Base-by-base conservation (phyloP, 2,797 vertebrate species). In the Sternarchorhynchus goeldii region DNA sequence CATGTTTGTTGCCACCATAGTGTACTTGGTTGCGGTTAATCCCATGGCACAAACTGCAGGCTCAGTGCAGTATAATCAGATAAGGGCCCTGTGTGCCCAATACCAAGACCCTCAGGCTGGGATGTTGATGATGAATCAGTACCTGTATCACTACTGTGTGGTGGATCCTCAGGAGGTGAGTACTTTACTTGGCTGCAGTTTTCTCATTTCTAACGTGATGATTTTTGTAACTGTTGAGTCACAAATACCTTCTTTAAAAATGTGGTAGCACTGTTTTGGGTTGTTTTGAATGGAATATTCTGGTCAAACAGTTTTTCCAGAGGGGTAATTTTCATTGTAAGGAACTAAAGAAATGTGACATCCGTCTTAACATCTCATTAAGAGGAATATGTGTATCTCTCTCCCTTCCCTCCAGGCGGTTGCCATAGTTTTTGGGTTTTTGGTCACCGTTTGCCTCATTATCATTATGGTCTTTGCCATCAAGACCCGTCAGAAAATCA, bases 111-210 rank as follows among this genome's bases (percentile, higher is more conserved):
- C 93, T 0, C 88, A 90, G 78, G 0, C 1, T 0, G 0, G 84
- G 0, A 91, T 90, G 1, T 0, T 89, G 20, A 89, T 94, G 0
- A 63, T 93, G 83, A 96, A 97, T 81, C 95, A 96, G 56, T 97
- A 96, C 82, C 92, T 97, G 6, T 97, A 97, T 89, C 95, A 96
- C 86, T 97, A 96, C 90, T 97, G 96, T 45, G 95, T 97, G 34
- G 93, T 97, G 86, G 96, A 97, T 80, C 95, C 96, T 0, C 95
- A 97, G 62, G 96, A 97, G 96, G 96, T 96, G 87, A 89, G 79
- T 16, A n/a, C 14, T 59, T 29, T 56, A 16, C 41, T 20, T 14
- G 45, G 16, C 12, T 34, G n/a, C n/a, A 17, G 2, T 34, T 39
- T 25, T n/a, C n/a, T 5, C 20, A 14, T 59, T 16, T 32, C 25